Percentiles rank a stretch among this genome's conserved stretches.
phyloP scores from a whole-genome alignment of 2,113 vertebrate genomes.

The Pao palembangensis region DNA sequence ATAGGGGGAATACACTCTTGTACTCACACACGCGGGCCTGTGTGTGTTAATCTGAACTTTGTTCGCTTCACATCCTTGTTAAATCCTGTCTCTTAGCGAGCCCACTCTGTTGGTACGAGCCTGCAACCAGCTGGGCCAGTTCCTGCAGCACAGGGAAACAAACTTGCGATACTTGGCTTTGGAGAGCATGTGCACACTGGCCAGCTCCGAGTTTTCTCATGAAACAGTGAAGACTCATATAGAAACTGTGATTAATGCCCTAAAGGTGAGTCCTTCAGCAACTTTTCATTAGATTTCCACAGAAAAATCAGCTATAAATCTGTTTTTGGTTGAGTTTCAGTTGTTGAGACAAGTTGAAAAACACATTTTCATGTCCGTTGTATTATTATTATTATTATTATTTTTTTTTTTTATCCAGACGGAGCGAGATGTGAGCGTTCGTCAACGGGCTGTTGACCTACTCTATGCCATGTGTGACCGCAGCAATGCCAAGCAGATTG shows the following conservation, averaged over 20 bases:
- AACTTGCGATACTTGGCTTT: constrained; percentile 79
- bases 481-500: constrained; percentile 87
- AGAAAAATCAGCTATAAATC: too few species aligned
- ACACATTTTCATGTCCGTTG: too few species aligned
- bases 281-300: not conserved
- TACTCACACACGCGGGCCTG: too few species aligned
- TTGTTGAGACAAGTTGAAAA: too few species aligned
- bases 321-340: too few species aligned
- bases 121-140: constrained; percentile 80
- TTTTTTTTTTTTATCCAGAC: constrained; percentile 65
- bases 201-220: constrained; percentile 74
- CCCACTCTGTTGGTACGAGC: constrained; percentile 77
- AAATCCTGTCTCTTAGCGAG: constrained; percentile 51
- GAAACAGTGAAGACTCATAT: constrained; percentile 79
- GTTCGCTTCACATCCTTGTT: too few species aligned
- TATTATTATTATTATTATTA: not conserved
- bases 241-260: constrained; percentile 78
- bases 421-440: constrained; percentile 84
- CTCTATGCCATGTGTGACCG: constrained; percentile 91
- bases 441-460: constrained; percentile 85
- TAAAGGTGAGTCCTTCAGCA: constrained; percentile 66
- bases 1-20: too few species aligned
- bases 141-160: constrained; percentile 79
- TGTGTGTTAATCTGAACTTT: too few species aligned
- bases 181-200: constrained; percentile 81